Percentiles rank a stretch among this genome's conserved stretches.
Conservation (phyloP, 2,113 vertebrate species). For the Neotoma lepida region DNA sequence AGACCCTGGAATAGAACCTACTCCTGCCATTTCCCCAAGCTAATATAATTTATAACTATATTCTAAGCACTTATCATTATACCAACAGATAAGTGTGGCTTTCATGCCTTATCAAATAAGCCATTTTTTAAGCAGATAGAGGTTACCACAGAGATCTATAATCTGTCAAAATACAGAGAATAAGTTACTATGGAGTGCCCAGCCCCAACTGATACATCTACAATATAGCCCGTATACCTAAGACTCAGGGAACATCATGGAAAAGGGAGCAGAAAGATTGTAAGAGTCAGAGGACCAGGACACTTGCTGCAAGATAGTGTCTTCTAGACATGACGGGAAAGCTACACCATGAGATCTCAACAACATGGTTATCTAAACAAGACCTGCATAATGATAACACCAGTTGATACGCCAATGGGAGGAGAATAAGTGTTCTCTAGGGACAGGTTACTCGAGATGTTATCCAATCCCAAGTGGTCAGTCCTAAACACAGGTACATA, state of each 20-base stretch:
- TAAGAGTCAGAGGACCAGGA: neutral
- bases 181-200: neutral
- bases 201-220: neutral
- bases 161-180: neutral
- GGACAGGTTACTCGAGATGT: neutral
- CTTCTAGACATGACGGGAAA: neutral
- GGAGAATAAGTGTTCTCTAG: neutral
- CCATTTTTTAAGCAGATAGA: neutral
- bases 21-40: neutral
- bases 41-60: neutral
- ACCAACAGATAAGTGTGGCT: neutral
- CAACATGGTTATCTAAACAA: neutral
- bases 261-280: neutral
- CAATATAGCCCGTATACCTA: neutral
- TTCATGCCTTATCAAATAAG: neutral
- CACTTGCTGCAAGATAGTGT: neutral
- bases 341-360: neutral
- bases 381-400: neutral
- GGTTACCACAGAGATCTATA: neutral
- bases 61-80: neutral
- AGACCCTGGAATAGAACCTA: neutral
- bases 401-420: neutral
- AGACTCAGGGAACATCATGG: neutral
- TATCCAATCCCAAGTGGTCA: neutral
- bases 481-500: neutral